phyloP scores from a whole-genome alignment of 2,113 vertebrate genomes.

The Tor tambroides region DNA sequence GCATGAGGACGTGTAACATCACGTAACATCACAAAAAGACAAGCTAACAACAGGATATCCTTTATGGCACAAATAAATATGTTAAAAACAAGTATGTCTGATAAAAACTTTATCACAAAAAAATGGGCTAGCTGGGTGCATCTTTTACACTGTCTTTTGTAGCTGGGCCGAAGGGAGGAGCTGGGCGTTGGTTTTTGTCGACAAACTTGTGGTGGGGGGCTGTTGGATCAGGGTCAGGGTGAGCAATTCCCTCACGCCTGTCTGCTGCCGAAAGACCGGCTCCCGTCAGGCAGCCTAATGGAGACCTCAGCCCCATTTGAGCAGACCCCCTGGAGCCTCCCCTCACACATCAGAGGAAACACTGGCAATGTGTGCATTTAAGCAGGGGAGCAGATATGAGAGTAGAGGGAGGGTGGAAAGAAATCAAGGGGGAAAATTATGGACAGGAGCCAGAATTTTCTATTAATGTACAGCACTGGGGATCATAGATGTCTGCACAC shows the following conservation, averaged over 20 bases:
- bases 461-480: constrained; percentile 49
- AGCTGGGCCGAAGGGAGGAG: neutral
- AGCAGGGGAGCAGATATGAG: constrained; percentile 22
- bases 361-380: constrained; percentile 43
- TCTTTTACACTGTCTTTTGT: constrained; percentile 23
- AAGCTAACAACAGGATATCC: neutral
- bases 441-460: constrained; percentile 44
- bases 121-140: neutral
- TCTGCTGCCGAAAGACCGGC: constrained; percentile 48
- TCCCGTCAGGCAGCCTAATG: constrained; percentile 65
- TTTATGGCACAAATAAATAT: neutral
- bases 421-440: neutral
- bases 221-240: constrained; percentile 37
- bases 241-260: constrained; percentile 56
- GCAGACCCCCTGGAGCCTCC: constrained; percentile 58
- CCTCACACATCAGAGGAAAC: constrained; percentile 55
- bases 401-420: constrained; percentile 14
- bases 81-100: neutral
- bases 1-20: neutral
- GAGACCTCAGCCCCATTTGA: constrained; percentile 69
- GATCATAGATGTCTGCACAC: constrained; percentile 42
- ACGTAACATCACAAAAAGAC: neutral
- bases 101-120: neutral
- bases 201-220: neutral
- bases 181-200: constrained; percentile 17